Evolutionary conservation across 2,113 vertebrate species (phyloP).

Genomic region (Nibea coibor): DNA sequence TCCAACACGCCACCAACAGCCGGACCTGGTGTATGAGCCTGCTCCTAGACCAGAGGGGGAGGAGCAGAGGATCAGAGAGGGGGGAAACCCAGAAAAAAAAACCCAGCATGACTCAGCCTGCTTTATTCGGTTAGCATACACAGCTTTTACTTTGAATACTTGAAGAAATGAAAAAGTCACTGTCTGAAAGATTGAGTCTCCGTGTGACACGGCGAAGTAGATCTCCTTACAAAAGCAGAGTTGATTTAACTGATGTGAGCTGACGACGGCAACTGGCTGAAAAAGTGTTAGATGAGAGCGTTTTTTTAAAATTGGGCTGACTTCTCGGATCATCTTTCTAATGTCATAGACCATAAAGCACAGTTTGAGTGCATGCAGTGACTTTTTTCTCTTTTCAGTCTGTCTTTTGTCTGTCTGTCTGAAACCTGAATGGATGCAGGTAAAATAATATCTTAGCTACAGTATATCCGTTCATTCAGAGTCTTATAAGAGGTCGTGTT

Average conservation of each 20-base stretch:
- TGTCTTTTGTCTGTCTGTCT: background rate
- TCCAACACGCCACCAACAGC: conserved; percentile 78
- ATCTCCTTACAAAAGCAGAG: conserved; percentile 14
- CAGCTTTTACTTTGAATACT: conserved; percentile 46
- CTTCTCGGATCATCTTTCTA: conserved; percentile 14
- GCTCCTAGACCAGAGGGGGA: conserved; percentile 74
- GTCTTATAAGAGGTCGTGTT: conserved; percentile 6
- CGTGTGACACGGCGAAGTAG: background rate
- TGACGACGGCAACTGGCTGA: background rate
- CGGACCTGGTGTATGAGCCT: conserved; percentile 65
- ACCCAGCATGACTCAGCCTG: conserved; percentile 77
- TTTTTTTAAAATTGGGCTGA: conserved; percentile 17
- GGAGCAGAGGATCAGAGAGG: conserved; percentile 75
- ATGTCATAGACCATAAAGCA: conserved; percentile 20
- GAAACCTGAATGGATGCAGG: conserved; percentile 12
- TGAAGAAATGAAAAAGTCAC: conserved; percentile 25
- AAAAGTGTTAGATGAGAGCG: background rate
- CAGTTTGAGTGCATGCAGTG: conserved; percentile 1
- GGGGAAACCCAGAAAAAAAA: conserved; percentile 73
- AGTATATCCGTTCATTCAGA: background rate
- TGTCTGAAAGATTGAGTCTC: conserved; percentile 14
- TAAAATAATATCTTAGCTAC: conserved; percentile 8
- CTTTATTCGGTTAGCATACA: conserved; percentile 57
- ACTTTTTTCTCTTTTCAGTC: conserved; percentile 16
- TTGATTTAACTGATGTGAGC: background rate